phyloP scores from a whole-genome alignment of 1,140 invertebrate genomes.

The Tribolium castaneum region DNA sequence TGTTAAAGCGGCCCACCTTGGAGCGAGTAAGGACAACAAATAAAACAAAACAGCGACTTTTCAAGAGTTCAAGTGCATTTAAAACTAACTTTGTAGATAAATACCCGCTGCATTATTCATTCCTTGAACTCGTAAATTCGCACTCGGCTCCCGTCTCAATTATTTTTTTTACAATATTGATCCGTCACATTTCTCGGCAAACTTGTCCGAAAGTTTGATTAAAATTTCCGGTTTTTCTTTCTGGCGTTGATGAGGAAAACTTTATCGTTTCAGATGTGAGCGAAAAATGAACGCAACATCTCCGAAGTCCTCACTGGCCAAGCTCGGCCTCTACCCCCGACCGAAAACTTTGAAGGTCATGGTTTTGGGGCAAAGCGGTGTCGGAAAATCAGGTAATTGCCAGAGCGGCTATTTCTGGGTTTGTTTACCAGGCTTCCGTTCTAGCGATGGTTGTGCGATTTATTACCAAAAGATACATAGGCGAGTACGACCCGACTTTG shows the following conservation, averaged over 20 bases:
- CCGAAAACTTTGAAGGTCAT: conserved; percentile 78
- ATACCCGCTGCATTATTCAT: neutral
- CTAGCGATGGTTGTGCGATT: conserved; percentile 83
- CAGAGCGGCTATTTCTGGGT: neutral
- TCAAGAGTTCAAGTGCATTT: too few relatives aligned
- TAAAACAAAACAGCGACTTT: too few relatives aligned
- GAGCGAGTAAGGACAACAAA: neutral
- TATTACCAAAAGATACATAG: conserved; percentile 83
- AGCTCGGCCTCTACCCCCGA: conserved; percentile 70
- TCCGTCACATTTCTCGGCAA: neutral
- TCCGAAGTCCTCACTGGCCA: conserved; percentile 72
- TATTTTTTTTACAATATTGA: neutral
- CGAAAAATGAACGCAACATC: conserved; percentile 68
- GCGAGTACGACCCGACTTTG: conserved; percentile 83
- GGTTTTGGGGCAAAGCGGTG: conserved; percentile 80
- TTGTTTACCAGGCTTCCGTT: conserved; percentile 53
- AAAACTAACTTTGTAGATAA: too few relatives aligned
- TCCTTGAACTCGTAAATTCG: neutral
- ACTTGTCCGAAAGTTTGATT: conserved; percentile 19
- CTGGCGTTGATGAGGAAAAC: neutral
- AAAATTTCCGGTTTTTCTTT: neutral
- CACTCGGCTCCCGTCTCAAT: neutral
- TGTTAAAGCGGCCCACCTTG: neutral
- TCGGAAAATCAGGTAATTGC: conserved; percentile 79
- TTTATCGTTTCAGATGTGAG: conserved; percentile 34